A percentile compares a stretch with the other conserved stretches of the same genome.
Conservation (phyloP, 2,113 vertebrate genomes). For the Motacilla alba region DNA sequence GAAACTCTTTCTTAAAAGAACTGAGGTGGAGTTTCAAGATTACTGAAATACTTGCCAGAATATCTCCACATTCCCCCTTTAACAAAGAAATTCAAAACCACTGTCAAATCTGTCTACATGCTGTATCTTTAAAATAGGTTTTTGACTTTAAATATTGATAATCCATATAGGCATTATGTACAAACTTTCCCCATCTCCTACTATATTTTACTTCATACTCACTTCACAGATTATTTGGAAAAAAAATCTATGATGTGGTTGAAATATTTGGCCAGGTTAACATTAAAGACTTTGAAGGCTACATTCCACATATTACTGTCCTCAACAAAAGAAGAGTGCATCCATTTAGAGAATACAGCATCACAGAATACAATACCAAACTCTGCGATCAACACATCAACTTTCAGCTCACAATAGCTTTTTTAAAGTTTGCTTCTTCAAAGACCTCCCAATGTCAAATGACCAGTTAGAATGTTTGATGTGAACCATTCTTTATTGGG, state of each 20-base stretch:
- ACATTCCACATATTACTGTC: not conserved
- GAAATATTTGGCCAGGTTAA: not conserved
- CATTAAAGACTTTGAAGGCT: not conserved
- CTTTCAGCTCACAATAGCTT: not conserved
- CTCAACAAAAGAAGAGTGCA: not conserved
- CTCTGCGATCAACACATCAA: not conserved
- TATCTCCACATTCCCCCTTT: not conserved
- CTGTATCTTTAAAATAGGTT: not conserved
- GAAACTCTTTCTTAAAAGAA: not conserved
- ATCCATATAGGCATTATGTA: not conserved
- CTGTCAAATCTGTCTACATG: not conserved
- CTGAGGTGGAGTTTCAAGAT: not conserved
- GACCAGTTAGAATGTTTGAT: not conserved
- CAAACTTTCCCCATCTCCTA: not conserved
- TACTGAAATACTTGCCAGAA: conserved; percentile 1
- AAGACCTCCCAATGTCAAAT: not conserved
- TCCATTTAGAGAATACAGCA: not conserved
- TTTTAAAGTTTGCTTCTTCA: not conserved
- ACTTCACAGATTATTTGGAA: not conserved
- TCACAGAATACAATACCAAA: not conserved
- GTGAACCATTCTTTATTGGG: not conserved
- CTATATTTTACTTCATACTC: not conserved
- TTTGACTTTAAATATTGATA: not conserved
- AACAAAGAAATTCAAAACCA: conserved; percentile 12
- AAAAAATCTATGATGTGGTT: not conserved